Base-by-base conservation (phyloP, 2,797 vertebrate genomes). In the Falco rusticolus region DNA sequence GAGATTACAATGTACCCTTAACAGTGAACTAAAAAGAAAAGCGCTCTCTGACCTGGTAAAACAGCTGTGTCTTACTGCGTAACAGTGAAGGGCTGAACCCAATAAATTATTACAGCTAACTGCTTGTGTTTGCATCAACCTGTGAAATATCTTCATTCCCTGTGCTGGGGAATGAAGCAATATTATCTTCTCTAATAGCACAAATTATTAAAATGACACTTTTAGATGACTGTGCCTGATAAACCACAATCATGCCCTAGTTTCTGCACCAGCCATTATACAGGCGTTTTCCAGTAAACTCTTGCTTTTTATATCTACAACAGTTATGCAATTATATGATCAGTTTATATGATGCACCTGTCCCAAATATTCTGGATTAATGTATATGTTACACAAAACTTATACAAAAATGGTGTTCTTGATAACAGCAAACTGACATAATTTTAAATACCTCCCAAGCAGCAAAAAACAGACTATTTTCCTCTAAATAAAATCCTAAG, bases 81-180 rank as follows among this genome's bases (percentile, higher is more conserved):
- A 77, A 60, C 31, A 76, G 66, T 10, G 13, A 94, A 77, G 47
- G 45, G 48, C 45, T 59, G n/a, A 94, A 79, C 50, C 33, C 16
- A 86, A 43, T 61, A 86, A 93, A 78, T 66, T 50, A 75, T 83
- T 77, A 24, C 16, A 76, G 68, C 7, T 91, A 93, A 75, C 45
- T 70, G 39, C 39, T 84, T 65, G 50, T 63, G 37, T 92, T 94
- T 90, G n/a, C 60, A 93, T 74, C 63, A 94, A 13, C 68, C 79
- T 78, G 26, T 82, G 83, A 96, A 91, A 89, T 15, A 82, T 33
- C 7, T 89, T 95, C n/a, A 72, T 84, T 84, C 53, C 34, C 26
- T 45, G 21, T 54, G 13, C 53, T 76, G 54, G 29, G 26, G 15
- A 86, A 92, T 65, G 43, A 94, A 96, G 57, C 22, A 87, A 90